Evolutionary conservation across 2,113 vertebrate genomes (phyloP), one percentile per base, ranked within the genome.

Genomic region (Catharus minimus): DNA sequence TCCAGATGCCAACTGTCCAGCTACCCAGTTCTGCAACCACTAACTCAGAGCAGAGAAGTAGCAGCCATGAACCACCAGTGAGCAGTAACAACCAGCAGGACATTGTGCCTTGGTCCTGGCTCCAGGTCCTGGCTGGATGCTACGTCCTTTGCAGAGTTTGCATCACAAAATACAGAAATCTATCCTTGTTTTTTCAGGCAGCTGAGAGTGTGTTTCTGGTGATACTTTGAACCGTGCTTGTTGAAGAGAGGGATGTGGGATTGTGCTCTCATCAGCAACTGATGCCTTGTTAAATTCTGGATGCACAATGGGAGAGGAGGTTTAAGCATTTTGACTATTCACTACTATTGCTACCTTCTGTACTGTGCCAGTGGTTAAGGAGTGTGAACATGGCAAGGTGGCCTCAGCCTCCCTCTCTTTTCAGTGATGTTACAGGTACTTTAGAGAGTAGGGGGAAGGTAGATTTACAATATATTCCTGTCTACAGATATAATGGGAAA

Each of bases 201-300:
- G 33, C 0, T 0, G 41, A 32, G 8, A 11, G 3, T 1, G 0
- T 28, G 10, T 50, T 73, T 73, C 36, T 11, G 14, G 15, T 24
- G 27, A 26, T 27, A 47, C 24, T 62, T 39, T 17, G 44, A 50
- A 52, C 47, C 3, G 1, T 30, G 5, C 0, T 39, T 44, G 23
- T 72, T 78, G n/a, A 60, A 77, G 10, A 78, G 52, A 53, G 33
- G 52, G 22, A 26, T 32, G 15, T 39, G n/a, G 19, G 47, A 41
- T 18, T 90, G 38, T 32, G 22, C 36, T 78, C 11, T 82, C 55
- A 61, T 82, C 55, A 61, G 61, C 24, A 80, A 36, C 36, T 21
- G 18, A 24, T 19, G 7, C 24, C 21, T 53, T 47, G 7, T 36
- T 66, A 60, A 69, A 65, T 30, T 39, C 27, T 91, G 46, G 50